Base-by-base conservation (phyloP, 2,113 vertebrate genomes). In the Nycticorax nycticorax region DNA sequence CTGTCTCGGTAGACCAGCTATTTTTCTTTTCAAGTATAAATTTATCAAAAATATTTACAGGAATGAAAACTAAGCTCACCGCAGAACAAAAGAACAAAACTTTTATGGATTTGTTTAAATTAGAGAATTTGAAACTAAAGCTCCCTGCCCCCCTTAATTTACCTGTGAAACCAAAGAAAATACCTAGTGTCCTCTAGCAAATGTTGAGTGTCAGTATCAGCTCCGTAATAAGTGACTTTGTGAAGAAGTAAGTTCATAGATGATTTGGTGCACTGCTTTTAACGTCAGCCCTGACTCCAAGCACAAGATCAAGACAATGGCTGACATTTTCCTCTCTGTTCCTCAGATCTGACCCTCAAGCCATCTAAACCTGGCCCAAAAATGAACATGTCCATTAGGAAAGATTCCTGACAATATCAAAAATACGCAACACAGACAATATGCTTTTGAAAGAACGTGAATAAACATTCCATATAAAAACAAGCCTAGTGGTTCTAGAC, bases 141-240 rank as follows among this genome's bases (percentile, higher is more conserved):
- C 35, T 88, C 45, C 16, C 8, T 0, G 0, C 0, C 1, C 33
- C 8, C 6, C 7, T 69, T 59, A 17, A 80, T 84, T 66, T 67
- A 59, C 28, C 43, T 52, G 56, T 33, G 86, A 57, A 57, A 35
- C 6, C 12, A 41, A 41, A 92, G 62, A n/a, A 55, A 71, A 74
- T 3, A 21, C 6, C 12, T 24, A 37, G 5, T 3, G 23, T 50
- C 30, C 62, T 56, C 24, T 17, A 64, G 33, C 10, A 78, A 81
- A 64, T 4, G 8, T 1, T 60, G 81, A 64, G 10, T 23, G 19
- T 16, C 47, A 41, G 67, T 84, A 56, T 2, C 41, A 66, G 41
- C 35, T 86, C 50, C 27, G 3, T 3, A 15, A 18, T 3, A 37
- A 64, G 19, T 1, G 47, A n/a, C 33, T 75, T 27, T 9, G 19